phyloP scores from a whole-genome alignment of 2,113 vertebrate species.

The Indicator maculatus region DNA sequence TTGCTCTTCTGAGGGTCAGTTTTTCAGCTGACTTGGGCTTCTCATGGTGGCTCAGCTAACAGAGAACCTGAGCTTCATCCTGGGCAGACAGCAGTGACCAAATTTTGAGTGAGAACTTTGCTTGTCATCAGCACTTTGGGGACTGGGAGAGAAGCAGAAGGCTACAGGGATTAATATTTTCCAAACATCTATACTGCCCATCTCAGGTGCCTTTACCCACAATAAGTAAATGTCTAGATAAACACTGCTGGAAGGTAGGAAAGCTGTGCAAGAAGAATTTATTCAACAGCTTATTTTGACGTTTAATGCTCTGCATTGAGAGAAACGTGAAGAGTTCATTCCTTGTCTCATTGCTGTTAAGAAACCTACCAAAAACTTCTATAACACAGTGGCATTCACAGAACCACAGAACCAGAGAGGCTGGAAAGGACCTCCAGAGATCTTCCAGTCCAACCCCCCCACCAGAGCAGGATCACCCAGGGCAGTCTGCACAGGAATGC shows the following conservation, averaged over 20 bases:
- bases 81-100: neutral
- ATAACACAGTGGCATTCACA: neutral
- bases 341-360: neutral
- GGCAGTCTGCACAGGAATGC: no score
- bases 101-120: neutral
- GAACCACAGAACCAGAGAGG: no score
- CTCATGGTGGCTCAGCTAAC: neutral
- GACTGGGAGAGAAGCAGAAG: neutral
- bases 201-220: neutral
- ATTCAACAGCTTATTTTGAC: neutral
- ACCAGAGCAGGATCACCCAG: no score
- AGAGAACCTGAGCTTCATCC: neutral
- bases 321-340: neutral
- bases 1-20: rapidly evolving
- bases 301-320: neutral
- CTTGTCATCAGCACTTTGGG: neutral
- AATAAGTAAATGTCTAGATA: neutral
- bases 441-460: no score
- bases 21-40: neutral
- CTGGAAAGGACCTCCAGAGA: no score
- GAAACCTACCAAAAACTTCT: neutral
- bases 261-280: neutral
- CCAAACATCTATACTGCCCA: neutral
- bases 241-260: neutral
- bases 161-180: neutral